Evolutionary conservation across 2,797 vertebrate species (phyloP).

Genomic region (Gymnocypris eckloni): DNA sequence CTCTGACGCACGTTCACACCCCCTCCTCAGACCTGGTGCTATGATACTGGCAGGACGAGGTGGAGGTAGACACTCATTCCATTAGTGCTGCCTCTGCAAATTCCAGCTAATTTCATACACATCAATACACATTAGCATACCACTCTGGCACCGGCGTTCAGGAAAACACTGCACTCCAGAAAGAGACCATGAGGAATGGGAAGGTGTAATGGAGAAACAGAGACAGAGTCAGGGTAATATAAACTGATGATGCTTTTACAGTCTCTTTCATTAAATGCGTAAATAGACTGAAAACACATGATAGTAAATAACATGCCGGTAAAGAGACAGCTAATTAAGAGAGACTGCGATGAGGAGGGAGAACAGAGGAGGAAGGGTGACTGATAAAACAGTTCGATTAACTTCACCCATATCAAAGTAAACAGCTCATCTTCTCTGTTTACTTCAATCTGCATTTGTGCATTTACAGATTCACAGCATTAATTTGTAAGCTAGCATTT

Average conservation of each 20-base stretch:
- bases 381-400: constrained; percentile 18
- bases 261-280: constrained; percentile 73
- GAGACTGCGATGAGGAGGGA: constrained; percentile 4
- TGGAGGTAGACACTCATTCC: constrained; percentile 62
- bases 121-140: constrained; percentile 77
- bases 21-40: constrained; percentile 10
- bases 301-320: constrained; percentile 75
- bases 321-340: constrained; percentile 66
- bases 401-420: constrained; percentile 36
- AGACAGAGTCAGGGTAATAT: constrained; percentile 67
- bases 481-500: background rate
- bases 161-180: constrained; percentile 35
- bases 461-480: background rate
- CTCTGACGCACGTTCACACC: constrained; percentile 6
- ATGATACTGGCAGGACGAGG: constrained; percentile 49
- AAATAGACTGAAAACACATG: constrained; percentile 75
- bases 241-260: constrained; percentile 76
- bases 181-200: constrained; percentile 38
- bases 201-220: constrained; percentile 22
- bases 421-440: constrained; percentile 32
- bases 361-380: constrained; percentile 7
- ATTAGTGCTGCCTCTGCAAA: constrained; percentile 64
- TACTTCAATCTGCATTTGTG: constrained; percentile 9
- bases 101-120: constrained; percentile 69
- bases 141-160: constrained; percentile 58